Evolutionary conservation across 2,888 invertebrate species (phyloP), one percentile per base, ranked within the genome.

Genomic region (Ormyrus thymus): DNA sequence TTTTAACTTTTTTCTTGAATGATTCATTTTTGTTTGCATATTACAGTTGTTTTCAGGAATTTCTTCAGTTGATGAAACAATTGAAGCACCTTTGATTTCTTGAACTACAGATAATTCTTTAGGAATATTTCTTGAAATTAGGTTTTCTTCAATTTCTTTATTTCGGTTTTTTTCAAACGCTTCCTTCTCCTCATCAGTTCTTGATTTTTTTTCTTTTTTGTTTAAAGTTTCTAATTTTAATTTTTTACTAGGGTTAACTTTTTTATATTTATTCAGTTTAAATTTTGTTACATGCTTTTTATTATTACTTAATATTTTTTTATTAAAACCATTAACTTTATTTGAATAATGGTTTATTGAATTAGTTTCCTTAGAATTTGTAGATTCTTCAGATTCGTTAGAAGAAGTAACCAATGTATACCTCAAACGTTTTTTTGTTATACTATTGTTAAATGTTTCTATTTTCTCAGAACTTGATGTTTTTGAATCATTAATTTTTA

Each of bases 321-420:
- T 43, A 48, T 48, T 0, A 48, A 13, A 29, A 29, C 1, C 15
- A 13, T n/a, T n/a, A 9, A 29, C 56, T 56, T 48, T 7, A 48
- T 50, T 56, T 7, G 13, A 11, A 29, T 11, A 9, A 48, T 13
- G 1, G 7, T 72, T 64, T 65, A 8, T 56, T 56, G 7, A 13
- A 29, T 58, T 56, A 11, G 4, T 29, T 50, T 65, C 1, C 29
- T 65, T 11, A 56, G 6, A 48, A 4, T 29, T 29, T 29, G 4
- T 29, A 29, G n/a, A 59, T 50, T 70, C 29, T 29, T 29, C 64
- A 56, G 76, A 70, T 70, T 76, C 76, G 71, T 76, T 70, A 13
- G 70, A 70, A 50, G 69, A 71, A 45, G 15, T n/a, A 13, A 48
- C 69, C 9, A 70, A 9, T 13, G 51, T 15, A 55, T 70, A 76